Evolutionary conservation across 2,113 vertebrate species (phyloP).

Genomic region (Oostethus manadensis): DNA sequence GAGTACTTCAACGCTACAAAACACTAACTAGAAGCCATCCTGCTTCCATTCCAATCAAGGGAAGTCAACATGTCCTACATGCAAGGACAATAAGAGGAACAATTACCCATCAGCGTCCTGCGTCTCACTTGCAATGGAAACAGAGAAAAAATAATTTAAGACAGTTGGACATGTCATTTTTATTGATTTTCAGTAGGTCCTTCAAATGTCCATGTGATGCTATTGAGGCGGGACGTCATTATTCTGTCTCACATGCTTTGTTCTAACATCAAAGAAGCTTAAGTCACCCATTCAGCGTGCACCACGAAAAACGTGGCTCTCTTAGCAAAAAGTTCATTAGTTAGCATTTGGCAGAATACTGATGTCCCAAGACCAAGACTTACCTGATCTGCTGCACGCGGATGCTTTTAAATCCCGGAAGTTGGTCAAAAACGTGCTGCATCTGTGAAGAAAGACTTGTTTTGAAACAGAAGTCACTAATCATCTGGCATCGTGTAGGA

Average conservation of each 20-base stretch:
- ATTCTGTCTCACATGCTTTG: too few species aligned
- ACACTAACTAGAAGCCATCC: not conserved
- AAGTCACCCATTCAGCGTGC: too few species aligned
- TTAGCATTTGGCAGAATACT: not conserved
- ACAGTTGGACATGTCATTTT: too few species aligned
- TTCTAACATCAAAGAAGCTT: too few species aligned
- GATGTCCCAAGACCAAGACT: slow-evolving; percentile 12
- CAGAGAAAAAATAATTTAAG: slow-evolving; percentile 5
- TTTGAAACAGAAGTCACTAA: not conserved
- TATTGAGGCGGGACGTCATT: too few species aligned
- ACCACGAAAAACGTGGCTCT: not conserved
- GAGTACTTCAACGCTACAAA: too few species aligned
- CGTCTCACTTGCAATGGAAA: slow-evolving; percentile 74
- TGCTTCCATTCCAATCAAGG: not conserved
- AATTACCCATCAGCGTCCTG: slow-evolving; percentile 82
- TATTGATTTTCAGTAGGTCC: too few species aligned
- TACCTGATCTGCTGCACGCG: slow-evolving; percentile 82
- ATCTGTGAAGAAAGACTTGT: slow-evolving; percentile 68
- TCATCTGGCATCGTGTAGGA: not conserved
- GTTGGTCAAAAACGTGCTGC: slow-evolving; percentile 81
- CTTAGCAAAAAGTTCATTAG: not conserved
- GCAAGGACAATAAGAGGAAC: not conserved
- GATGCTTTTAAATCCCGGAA: slow-evolving; percentile 84
- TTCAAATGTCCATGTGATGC: too few species aligned
- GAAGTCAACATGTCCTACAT: not conserved